phyloP scores from a whole-genome alignment of 2,888 invertebrate species.

The Ischnura elegans region DNA sequence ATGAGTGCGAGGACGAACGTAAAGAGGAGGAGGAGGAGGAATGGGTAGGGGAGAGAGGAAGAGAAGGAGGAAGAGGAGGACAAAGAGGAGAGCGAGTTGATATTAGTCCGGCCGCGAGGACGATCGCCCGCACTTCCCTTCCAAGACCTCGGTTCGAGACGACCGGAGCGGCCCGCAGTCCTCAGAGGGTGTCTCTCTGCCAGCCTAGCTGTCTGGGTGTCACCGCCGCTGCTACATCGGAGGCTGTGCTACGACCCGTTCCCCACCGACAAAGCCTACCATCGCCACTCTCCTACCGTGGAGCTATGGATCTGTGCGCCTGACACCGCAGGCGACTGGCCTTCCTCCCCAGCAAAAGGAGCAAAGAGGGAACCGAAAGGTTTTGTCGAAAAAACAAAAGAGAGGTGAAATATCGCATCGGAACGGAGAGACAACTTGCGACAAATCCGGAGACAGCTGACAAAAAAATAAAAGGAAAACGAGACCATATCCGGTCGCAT shows the following conservation, averaged over 20 bases:
- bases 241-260: no score
- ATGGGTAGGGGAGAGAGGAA: not conserved
- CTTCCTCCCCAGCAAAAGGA: not conserved
- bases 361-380: not conserved
- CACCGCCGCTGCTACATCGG: not conserved
- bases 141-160: constrained; percentile 4
- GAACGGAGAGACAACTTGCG: not conserved
- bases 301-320: not conserved
- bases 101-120: constrained; percentile 27
- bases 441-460: not conserved
- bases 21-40: not conserved
- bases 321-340: not conserved
- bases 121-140: not conserved
- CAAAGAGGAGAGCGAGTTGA: not conserved
- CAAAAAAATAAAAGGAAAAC: no score
- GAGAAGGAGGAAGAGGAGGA: not conserved
- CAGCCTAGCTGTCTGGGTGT: not conserved
- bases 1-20: not conserved
- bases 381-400: not conserved
- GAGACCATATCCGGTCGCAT: not conserved
- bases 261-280: no score
- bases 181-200: not conserved
- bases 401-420: not conserved
- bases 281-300: no score
- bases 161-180: no score